Percentiles rank a stretch among this genome's conserved stretches.
These are phyloP conservation scores for Ceramica pisi DNA, from an alignment of 2,888 invertebrate genomes.

Conservation along the genomic window DNA sequence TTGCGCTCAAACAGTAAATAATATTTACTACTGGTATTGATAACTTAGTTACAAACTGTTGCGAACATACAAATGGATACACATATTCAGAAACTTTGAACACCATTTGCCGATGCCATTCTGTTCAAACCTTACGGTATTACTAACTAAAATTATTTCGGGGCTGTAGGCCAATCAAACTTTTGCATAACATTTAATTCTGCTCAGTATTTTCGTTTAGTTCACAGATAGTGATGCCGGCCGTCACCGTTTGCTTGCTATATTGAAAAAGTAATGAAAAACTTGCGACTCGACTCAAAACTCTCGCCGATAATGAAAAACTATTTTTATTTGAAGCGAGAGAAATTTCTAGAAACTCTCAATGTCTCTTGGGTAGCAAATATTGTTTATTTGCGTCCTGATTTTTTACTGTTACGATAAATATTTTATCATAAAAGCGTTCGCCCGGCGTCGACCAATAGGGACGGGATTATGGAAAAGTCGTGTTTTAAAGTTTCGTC, in stretches of 20 bases:
- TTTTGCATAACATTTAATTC: conserved; percentile 57
- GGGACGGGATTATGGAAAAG: conserved; percentile 25
- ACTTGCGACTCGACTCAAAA: conserved; percentile 74
- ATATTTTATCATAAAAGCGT: conserved; percentile 33
- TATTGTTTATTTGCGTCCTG: conserved; percentile 53
- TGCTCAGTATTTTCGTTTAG: conserved; percentile 60
- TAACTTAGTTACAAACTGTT: background rate
- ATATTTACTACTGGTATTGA: background rate
- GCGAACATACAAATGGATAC: background rate
- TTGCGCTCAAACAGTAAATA: background rate
- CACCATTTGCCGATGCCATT: conserved; percentile 12
- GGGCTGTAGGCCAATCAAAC: conserved; percentile 50
- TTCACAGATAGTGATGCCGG: conserved; percentile 61
- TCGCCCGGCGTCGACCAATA: background rate
- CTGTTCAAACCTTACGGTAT: conserved; percentile 14
- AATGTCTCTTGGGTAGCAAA: conserved; percentile 64
- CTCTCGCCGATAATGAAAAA: conserved; percentile 81
- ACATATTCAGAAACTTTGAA: conserved; percentile 11
- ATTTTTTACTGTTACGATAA: conserved; percentile 23
- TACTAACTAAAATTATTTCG: conserved; percentile 36
- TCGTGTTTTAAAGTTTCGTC: conserved; percentile 20
- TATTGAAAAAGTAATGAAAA: conserved; percentile 84
- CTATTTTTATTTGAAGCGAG: conserved; percentile 77
- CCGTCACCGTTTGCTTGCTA: conserved; percentile 68
- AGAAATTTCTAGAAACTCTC: conserved; percentile 65